Conservation (phyloP, 2,797 vertebrate genomes). For the Spinus pinus region DNA sequence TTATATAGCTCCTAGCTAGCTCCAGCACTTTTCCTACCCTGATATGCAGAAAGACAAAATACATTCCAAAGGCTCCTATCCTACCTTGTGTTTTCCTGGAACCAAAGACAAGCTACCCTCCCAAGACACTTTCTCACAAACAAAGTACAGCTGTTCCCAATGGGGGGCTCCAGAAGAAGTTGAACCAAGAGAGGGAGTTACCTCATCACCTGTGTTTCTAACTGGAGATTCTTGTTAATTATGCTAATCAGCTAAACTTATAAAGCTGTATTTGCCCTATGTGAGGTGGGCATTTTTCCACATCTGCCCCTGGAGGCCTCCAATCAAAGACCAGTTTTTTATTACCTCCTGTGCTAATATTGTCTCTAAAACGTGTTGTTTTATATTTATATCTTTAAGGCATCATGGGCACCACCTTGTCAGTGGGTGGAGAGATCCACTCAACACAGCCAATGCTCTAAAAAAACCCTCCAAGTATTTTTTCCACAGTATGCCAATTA, state of each 20-base stretch:
- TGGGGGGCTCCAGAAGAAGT: background rate
- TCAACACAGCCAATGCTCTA: background rate
- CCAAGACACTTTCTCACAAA: background rate
- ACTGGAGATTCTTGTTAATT: background rate
- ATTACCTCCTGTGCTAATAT: background rate
- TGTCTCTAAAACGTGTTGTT: background rate
- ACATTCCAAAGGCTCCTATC: background rate
- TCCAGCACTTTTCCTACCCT: background rate
- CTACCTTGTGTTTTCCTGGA: background rate
- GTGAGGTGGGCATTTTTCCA: background rate
- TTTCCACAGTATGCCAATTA: background rate
- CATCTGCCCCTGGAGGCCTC: background rate
- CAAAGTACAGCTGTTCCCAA: background rate
- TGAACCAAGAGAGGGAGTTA: background rate
- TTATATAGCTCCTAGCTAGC: background rate
- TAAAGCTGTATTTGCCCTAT: rapidly evolving
- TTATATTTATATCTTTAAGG: background rate
- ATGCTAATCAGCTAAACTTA: background rate
- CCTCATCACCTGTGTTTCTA: background rate
- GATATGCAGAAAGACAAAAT: background rate
- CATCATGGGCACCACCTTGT: background rate
- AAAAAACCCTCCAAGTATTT: background rate
- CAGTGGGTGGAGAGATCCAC: background rate
- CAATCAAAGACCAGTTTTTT: background rate
- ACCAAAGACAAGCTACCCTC: too few species aligned